A percentile compares a stretch with the other conserved stretches of the same genome.
Evolutionary conservation across 2,888 invertebrate genomes (phyloP).

Genomic region (Mellilla xanthometata): DNA sequence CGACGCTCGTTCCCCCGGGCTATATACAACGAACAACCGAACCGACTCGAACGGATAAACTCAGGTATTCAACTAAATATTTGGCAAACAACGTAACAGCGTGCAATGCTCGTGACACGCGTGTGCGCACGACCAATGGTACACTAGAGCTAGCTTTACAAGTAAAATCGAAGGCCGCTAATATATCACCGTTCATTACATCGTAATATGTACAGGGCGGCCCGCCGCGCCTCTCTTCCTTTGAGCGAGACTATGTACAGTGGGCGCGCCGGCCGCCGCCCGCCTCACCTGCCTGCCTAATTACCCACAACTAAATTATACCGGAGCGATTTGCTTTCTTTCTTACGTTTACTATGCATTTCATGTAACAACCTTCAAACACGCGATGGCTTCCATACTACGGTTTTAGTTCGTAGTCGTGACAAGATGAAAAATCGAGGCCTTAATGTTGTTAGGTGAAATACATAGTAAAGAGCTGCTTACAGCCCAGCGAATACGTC

Average conservation of each 20-base stretch:
- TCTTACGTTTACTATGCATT: too few species aligned
- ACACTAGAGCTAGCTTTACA: slow-evolving; percentile 79
- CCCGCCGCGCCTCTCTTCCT: slow-evolving; percentile 41
- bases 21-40: slow-evolving; percentile 71
- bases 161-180: slow-evolving; percentile 82
- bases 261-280: slow-evolving; percentile 28
- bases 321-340: too few species aligned
- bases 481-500: too few species aligned
- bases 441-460: too few species aligned
- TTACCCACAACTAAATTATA: too few species aligned
- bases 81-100: slow-evolving; percentile 68
- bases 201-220: slow-evolving; percentile 67
- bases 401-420: too few species aligned
- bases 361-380: too few species aligned
- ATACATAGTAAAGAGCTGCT: too few species aligned
- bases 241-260: slow-evolving; percentile 62
- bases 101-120: slow-evolving; percentile 51
- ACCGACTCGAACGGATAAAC: slow-evolving; percentile 56
- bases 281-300: not conserved
- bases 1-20: slow-evolving; percentile 45
- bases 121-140: slow-evolving; percentile 50
- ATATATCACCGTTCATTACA: slow-evolving; percentile 80
- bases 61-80: slow-evolving; percentile 63
- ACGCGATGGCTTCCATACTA: too few species aligned
- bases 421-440: too few species aligned